Evolutionary conservation across 2,888 invertebrate species (phyloP), one percentile per base, ranked within the genome.

Genomic region (Tanytarsus gracilentus): DNA sequence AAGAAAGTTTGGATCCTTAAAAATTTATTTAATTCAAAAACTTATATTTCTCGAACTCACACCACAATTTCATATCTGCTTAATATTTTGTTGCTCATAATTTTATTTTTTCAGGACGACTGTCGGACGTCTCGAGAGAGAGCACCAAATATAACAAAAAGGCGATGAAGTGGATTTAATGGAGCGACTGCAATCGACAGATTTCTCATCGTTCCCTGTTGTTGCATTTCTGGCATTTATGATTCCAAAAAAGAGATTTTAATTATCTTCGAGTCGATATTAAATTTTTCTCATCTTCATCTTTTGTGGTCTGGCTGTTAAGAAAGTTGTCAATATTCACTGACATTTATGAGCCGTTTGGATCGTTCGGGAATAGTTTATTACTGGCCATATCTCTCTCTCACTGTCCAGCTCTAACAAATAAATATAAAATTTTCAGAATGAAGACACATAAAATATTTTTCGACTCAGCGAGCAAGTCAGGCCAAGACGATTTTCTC

Each of bases 261-360:
- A 14, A 36, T 36, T 4, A 14, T 14, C n/a, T 7, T 33, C 8
- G 7, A 36, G n/a, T 36, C 4, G 11, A 7, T 11, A n/a, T n/a
- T 33, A 5, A n/a, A 9, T n/a, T 9, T 11, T n/a, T 33, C 33
- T n/a, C 33, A 33, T 33, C 33, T 11, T 33, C 16, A 14, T 40
- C 40, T 40, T 40, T 16, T 50, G 16, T 36, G 21, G 1, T 9
- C 30, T 49, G 8, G 14, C 16, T 25, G 14, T 49, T 53, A 53
- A 53, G 53, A 53, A 33, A 53, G 53, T 30, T 53, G 53, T 53
- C 53, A 53, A 49, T 9, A 52, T 52, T 29, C 23, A 25, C 25
- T 53, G 53, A 53, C 53, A 23, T 53, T 53, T 53, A 53, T 33
- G 51, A 27, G 9, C 14, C 39, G n/a, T 11, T 7, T 39, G 9